phyloP scores from a whole-genome alignment of 2,797 vertebrate genomes.

The Holocentrus rufus region DNA sequence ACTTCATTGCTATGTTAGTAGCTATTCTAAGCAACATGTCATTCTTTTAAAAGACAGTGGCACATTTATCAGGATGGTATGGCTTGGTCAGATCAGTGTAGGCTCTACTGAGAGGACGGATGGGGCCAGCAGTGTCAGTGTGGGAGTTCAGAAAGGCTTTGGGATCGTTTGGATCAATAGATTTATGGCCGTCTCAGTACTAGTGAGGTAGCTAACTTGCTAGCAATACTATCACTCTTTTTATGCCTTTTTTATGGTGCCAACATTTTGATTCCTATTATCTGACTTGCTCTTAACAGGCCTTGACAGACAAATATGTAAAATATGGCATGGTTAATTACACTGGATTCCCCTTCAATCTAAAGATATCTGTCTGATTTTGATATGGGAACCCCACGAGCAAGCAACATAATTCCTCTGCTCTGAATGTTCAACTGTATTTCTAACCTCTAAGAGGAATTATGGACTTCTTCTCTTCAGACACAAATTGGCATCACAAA shows the following conservation, averaged over 20 bases:
- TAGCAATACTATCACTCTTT: conserved; percentile 13
- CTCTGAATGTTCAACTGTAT: not conserved
- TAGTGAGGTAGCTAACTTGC: conserved; percentile 9
- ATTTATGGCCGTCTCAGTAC: not conserved
- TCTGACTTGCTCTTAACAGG: conserved; percentile 31
- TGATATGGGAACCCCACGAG: not conserved
- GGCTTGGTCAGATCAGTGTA: conserved; percentile 64
- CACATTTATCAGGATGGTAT: conserved; percentile 57
- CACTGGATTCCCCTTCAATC: conserved; percentile 11
- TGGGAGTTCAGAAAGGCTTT: conserved; percentile 11
- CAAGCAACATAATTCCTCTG: not conserved
- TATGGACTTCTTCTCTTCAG: not conserved
- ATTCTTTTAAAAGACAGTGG: conserved; percentile 39
- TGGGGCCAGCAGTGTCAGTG: conserved; percentile 75
- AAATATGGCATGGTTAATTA: conserved; percentile 28
- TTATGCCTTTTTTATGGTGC: conserved; percentile 2
- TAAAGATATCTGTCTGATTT: conserved; percentile 32
- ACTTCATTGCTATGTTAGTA: conserved; percentile 35
- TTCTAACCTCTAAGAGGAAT: not conserved
- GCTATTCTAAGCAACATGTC: conserved; percentile 34
- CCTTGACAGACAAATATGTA: conserved; percentile 28
- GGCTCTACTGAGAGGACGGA: conserved; percentile 51
- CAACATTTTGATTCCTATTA: conserved; percentile 11
- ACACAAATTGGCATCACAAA: not conserved
- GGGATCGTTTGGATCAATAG: conserved; percentile 15